Conservation (phyloP, 2,888 invertebrate species). For the Tipula unca region DNA sequence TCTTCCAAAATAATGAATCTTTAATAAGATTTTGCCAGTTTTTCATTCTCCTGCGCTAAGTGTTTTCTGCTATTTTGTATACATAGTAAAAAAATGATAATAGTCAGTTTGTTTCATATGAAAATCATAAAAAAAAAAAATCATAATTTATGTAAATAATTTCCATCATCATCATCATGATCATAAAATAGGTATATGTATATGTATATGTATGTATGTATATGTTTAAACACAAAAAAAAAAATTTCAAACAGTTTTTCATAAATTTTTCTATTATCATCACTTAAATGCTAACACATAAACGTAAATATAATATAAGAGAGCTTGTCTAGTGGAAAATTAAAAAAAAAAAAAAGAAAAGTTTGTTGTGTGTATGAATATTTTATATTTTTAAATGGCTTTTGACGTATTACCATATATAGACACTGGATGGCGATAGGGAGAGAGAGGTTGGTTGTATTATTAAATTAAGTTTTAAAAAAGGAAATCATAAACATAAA, state of each 20-base stretch:
- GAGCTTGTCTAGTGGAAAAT: neutral
- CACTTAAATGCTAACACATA: neutral
- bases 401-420: neutral
- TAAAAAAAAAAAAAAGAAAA: neutral
- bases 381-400: neutral
- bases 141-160: slow-evolving; percentile 9
- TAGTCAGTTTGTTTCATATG: neutral
- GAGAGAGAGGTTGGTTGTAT: neutral
- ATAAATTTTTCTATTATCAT: neutral
- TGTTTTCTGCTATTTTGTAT: neutral
- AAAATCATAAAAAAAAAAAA: neutral
- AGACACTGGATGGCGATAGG: neutral
- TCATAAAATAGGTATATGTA: neutral
- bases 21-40: neutral
- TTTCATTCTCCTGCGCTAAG: neutral
- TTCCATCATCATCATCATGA: neutral
- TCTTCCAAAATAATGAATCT: neutral
- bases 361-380: neutral
- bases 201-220: too few species aligned
- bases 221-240: neutral
- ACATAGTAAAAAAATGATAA: neutral
- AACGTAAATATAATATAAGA: neutral
- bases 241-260: neutral
- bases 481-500: neutral
- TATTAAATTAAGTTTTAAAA: neutral